These are phyloP conservation scores for Crioceris asparagi DNA, from an alignment of 2,888 invertebrate genomes.

Conservation along the genomic window DNA sequence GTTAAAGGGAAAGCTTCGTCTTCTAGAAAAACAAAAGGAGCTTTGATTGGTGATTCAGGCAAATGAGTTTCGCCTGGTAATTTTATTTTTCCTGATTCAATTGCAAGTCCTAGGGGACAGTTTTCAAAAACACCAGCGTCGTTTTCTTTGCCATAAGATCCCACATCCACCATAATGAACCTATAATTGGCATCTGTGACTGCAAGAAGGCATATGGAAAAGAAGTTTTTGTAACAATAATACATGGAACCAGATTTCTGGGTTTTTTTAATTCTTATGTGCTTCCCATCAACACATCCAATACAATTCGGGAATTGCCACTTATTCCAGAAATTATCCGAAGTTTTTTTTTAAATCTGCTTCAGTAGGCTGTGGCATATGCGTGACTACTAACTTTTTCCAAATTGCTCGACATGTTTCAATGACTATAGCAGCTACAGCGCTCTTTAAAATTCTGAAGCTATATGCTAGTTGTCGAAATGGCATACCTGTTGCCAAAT, in stretches of 20 bases:
- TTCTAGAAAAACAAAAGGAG: constrained; percentile 16
- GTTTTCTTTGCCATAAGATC: constrained; percentile 14
- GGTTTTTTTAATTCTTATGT: constrained; percentile 8
- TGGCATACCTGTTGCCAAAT: no score
- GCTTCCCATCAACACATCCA: constrained; percentile 11
- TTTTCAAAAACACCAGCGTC: constrained; percentile 14
- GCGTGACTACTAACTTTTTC: no score
- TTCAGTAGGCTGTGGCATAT: no score
- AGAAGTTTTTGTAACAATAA: constrained; percentile 12
- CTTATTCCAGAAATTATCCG: constrained; percentile 9
- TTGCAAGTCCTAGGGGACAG: constrained; percentile 10
- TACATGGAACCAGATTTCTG: constrained; percentile 12
- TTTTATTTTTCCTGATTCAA: constrained; percentile 9
- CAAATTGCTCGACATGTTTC: no score
- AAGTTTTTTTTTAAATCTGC: no score
- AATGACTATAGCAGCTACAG: no score
- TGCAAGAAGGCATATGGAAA: constrained; percentile 15
- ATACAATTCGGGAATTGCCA: constrained; percentile 11
- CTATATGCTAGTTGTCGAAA: no score
- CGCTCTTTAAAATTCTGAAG: no score
- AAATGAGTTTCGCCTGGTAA: constrained; percentile 6
- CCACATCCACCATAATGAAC: constrained; percentile 15
- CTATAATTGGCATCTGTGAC: constrained; percentile 13
- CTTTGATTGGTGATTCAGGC: constrained; percentile 15
- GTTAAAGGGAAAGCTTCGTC: constrained; percentile 17